phyloP scores from a whole-genome alignment of 2,888 invertebrate species.

The Cheilosia impressa region DNA sequence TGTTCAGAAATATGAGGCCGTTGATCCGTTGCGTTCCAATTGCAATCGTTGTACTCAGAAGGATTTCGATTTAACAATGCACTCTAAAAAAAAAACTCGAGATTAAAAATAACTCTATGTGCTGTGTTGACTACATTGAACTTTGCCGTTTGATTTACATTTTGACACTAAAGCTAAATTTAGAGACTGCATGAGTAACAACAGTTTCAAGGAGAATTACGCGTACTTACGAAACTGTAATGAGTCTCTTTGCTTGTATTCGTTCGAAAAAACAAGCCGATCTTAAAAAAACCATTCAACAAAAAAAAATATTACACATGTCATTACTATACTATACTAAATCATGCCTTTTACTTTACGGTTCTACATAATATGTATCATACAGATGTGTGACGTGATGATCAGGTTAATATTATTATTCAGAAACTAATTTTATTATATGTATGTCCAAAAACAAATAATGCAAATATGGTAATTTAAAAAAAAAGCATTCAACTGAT shows the following conservation, averaged over 20 bases:
- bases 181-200: background rate
- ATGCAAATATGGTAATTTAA: too few species aligned
- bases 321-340: too few species aligned
- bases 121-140: conserved; percentile 3
- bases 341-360: too few species aligned
- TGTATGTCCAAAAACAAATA: too few species aligned
- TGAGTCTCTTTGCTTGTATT: background rate
- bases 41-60: conserved; percentile 13
- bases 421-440: too few species aligned
- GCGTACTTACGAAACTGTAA: background rate
- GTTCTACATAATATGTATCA: too few species aligned
- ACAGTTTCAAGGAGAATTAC: background rate
- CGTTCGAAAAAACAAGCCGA: too few species aligned
- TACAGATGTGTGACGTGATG: too few species aligned
- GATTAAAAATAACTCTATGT: conserved; percentile 25
- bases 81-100: conserved; percentile 22
- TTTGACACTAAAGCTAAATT: background rate
- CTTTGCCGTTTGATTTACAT: conserved; percentile 18
- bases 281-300: too few species aligned
- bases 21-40: conserved; percentile 26
- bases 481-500: too few species aligned
- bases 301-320: too few species aligned
- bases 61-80: conserved; percentile 17
- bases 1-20: conserved; percentile 13
- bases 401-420: too few species aligned